Evolutionary conservation across 2,797 vertebrate genomes (phyloP).

Genomic region (Sitta carolinensis): DNA sequence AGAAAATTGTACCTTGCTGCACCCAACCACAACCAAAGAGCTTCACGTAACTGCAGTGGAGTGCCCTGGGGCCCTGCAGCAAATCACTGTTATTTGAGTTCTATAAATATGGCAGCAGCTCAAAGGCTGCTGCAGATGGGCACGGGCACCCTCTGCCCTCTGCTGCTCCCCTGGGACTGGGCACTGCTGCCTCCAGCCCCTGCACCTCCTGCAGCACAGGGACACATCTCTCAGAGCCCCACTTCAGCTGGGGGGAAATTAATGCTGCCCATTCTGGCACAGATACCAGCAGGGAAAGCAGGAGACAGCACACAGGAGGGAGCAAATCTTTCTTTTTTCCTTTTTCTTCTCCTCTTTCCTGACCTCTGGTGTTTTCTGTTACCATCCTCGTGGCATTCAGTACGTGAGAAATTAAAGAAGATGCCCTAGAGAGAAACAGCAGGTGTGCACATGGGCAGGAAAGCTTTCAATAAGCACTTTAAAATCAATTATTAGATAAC

Average conservation of each 20-base stretch:
- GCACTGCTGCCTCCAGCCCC: background rate
- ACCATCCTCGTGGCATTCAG: background rate
- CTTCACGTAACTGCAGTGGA: background rate
- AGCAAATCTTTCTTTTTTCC: background rate
- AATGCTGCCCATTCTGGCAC: background rate
- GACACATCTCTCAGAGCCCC: background rate
- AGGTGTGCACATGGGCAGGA: background rate
- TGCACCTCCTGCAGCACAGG: fast-evolving
- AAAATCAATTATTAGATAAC: background rate
- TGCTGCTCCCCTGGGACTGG: background rate
- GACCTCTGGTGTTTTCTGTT: background rate
- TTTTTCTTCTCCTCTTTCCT: background rate
- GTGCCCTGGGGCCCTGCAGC: background rate
- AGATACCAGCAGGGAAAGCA: background rate
- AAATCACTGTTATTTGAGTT: background rate
- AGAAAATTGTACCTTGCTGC: background rate
- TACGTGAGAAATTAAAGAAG: background rate
- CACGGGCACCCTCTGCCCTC: background rate
- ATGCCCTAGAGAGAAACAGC: background rate
- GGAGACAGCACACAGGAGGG: background rate
- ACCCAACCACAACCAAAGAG: background rate
- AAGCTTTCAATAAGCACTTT: background rate
- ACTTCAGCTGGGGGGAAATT: background rate
- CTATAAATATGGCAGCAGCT: background rate
- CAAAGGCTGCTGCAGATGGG: background rate